phyloP scores from a whole-genome alignment of 2,113 vertebrate species.

The Ursus arctos region DNA sequence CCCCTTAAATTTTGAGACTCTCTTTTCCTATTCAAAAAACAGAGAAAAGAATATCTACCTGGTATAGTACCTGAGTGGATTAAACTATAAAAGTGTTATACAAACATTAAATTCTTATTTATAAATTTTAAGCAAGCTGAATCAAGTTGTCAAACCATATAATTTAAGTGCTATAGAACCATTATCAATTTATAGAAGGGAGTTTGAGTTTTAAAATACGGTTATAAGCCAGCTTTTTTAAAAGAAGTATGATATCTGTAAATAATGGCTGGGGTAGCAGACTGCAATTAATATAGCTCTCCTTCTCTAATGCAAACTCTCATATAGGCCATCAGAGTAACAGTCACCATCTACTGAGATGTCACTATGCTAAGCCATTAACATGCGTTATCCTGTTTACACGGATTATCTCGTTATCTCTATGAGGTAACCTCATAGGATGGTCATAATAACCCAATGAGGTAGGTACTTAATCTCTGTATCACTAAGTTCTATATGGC shows the following conservation, averaged over 20 bases:
- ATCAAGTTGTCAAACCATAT: neutral
- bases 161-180: neutral
- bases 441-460: neutral
- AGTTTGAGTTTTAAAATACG: neutral
- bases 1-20: neutral
- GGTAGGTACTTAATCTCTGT: neutral
- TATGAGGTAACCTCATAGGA: neutral
- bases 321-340: neutral
- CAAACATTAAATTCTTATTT: slow-evolving; percentile 8
- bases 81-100: neutral
- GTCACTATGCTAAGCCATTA: neutral
- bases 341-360: neutral
- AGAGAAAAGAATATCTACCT: neutral
- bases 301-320: neutral
- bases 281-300: neutral
- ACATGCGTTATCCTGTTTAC: neutral
- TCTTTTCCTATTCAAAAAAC: neutral
- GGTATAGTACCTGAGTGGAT: neutral
- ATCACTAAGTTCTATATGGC: neutral
- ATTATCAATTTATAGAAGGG: neutral
- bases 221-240: neutral
- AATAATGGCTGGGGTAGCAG: neutral
- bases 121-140: neutral
- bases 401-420: neutral
- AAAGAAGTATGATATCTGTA: neutral